phyloP scores from a whole-genome alignment of 1,140 invertebrate genomes.

The Apis mellifera region Amel_HAv3.1 CM009942.2:10186501-10187000 shows the following conservation, averaged over 20 bases:
- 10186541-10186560: slow-evolving; percentile 20
- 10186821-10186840: neutral
- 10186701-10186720: slow-evolving; percentile 50
- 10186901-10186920: neutral
- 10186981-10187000: too few relatives aligned
- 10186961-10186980: too few relatives aligned
- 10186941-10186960: too few relatives aligned
- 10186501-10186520: neutral
- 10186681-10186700: slow-evolving; percentile 53
- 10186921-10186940: too few relatives aligned
- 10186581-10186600: slow-evolving; percentile 54
- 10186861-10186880: neutral
- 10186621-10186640: neutral
- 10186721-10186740: slow-evolving; percentile 49
- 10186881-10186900: neutral
- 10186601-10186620: slow-evolving; percentile 60
- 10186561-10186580: slow-evolving; percentile 51
- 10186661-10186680: neutral
- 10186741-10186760: slow-evolving; percentile 64
- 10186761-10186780: slow-evolving; percentile 51
- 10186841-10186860: slow-evolving; percentile 10
- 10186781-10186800: neutral
- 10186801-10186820: neutral
- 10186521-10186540: neutral
- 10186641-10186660: neutral